Conservation (phyloP, 2,888 invertebrate species). For the Synergus itoensis region DNA sequence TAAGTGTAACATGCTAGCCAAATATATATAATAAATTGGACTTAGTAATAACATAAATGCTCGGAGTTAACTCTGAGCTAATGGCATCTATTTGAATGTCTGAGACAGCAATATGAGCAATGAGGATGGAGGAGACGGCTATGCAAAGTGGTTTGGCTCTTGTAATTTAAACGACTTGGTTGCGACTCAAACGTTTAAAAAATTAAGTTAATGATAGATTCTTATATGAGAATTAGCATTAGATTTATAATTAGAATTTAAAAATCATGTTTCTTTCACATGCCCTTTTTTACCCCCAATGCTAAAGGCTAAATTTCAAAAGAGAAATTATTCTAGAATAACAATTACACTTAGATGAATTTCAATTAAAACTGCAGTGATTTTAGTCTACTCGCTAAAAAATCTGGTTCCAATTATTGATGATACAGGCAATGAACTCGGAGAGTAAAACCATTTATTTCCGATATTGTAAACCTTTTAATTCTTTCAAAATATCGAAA, state of each 20-base stretch:
- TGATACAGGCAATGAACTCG: not conserved
- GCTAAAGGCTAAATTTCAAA: not conserved
- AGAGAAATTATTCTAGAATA: not conserved
- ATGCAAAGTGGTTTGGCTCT: slow-evolving; percentile 18
- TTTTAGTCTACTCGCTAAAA: not conserved
- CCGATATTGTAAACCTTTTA: not conserved
- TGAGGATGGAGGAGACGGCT: not conserved
- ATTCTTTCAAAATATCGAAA: not conserved
- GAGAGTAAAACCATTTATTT: not conserved
- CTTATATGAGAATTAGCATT: not conserved
- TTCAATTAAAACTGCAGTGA: not conserved
- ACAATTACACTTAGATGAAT: not conserved
- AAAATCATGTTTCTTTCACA: not conserved
- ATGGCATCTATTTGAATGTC: slow-evolving; percentile 31
- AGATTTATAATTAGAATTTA: not conserved
- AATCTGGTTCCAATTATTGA: not conserved
- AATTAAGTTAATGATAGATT: not conserved
- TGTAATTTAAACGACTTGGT: not conserved
- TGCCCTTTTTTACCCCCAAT: not conserved
- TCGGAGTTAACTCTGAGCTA: not conserved
- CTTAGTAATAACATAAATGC: slow-evolving; percentile 10
- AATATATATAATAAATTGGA: slow-evolving; percentile 24
- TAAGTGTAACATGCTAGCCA: slow-evolving; percentile 6
- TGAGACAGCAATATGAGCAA: slow-evolving; percentile 19
- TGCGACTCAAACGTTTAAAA: not conserved